These are phyloP conservation scores for Hydrotaea diabolus DNA, from an alignment of 2,888 invertebrate species.

Conservation along the genomic window DNA sequence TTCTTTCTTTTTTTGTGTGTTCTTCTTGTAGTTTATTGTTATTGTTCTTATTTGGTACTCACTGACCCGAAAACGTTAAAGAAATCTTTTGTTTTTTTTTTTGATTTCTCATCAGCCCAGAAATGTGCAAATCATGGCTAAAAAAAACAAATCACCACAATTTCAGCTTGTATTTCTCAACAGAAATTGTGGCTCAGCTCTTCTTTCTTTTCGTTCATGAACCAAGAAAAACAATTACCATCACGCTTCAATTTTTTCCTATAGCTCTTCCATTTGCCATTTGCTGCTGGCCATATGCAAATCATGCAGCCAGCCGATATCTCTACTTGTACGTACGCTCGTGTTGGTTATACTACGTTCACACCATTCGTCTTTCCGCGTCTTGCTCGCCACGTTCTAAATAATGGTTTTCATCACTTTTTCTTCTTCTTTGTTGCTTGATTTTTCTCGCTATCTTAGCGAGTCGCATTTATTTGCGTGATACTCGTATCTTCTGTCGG, in stretches of 20 bases:
- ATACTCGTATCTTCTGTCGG: neutral
- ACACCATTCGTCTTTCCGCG: neutral
- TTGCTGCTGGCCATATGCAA: slow-evolving; percentile 15
- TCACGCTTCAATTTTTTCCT: slow-evolving; percentile 33
- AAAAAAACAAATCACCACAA: neutral
- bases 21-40: neutral
- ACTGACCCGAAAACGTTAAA: slow-evolving; percentile 56
- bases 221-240: slow-evolving; percentile 51
- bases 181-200: neutral
- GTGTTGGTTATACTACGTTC: no score
- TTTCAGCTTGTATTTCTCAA: slow-evolving; percentile 17
- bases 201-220: slow-evolving; percentile 44
- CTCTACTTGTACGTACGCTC: neutral
- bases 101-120: slow-evolving; percentile 38
- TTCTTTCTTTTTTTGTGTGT: neutral
- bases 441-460: neutral
- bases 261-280: neutral
- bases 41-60: slow-evolving; percentile 37
- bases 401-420: neutral
- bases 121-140: slow-evolving; percentile 49
- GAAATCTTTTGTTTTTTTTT: slow-evolving; percentile 42
- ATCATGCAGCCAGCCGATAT: slow-evolving; percentile 15
- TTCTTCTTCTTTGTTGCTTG: neutral
- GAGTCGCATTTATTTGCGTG: neutral
- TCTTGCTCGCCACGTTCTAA: neutral